A percentile compares a stretch with the other conserved stretches of the same genome.
Conservation (phyloP, 64 coral and sea anemone genomes). For the Pachyseris speciosa region DNA sequence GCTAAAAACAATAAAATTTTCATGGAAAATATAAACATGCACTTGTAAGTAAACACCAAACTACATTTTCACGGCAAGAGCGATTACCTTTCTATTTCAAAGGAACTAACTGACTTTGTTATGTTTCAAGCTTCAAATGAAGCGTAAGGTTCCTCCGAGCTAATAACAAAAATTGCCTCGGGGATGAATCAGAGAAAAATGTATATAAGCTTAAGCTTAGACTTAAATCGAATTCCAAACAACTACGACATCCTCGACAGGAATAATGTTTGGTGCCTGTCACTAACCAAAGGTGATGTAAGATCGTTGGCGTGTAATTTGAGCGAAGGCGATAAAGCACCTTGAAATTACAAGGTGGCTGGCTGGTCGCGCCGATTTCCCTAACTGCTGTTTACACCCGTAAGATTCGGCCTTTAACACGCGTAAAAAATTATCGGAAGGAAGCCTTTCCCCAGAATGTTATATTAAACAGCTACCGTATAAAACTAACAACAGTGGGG, state of each 20-base stretch:
- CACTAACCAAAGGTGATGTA: background rate
- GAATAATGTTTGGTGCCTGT: background rate
- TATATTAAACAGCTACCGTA: background rate
- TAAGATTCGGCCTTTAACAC: background rate
- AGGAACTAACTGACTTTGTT: background rate
- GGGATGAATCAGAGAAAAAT: too few species aligned
- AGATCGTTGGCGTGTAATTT: background rate
- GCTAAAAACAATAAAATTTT: constrained; percentile 33
- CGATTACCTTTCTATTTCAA: background rate
- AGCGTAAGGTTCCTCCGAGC: too few species aligned
- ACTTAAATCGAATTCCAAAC: too few species aligned
- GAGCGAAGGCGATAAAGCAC: constrained; percentile 9
- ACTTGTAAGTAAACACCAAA: constrained; percentile 10
- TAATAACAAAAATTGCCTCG: too few species aligned
- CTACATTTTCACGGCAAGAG: background rate
- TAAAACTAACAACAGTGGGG: background rate
- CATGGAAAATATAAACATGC: background rate
- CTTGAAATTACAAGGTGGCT: background rate
- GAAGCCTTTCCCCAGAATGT: background rate
- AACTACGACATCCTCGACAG: background rate
- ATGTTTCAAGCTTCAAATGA: too few species aligned
- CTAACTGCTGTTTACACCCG: too few species aligned
- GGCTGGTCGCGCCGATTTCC: background rate
- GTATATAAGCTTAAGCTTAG: too few species aligned
- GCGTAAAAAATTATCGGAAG: background rate